phyloP scores from a whole-genome alignment of 2,888 invertebrate species.

The Diarsia dahlii region DNA sequence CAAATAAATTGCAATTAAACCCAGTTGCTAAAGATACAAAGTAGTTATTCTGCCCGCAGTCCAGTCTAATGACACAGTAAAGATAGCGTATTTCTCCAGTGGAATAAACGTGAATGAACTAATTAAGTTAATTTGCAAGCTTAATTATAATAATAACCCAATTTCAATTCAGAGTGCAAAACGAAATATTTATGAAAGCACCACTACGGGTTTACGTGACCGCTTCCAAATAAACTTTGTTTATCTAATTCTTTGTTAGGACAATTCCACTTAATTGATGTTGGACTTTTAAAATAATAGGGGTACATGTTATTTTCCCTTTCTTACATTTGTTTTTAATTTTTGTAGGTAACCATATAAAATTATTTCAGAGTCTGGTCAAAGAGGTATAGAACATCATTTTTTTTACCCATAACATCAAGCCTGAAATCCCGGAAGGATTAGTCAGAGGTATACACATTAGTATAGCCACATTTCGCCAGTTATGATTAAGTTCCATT shows the following conservation, averaged over 20 bases:
- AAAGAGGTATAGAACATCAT: no score
- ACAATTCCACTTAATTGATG: slow-evolving; percentile 12
- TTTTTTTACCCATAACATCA: no score
- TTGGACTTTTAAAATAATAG: slow-evolving; percentile 1
- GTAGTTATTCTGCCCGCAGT: slow-evolving; percentile 13
- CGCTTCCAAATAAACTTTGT: slow-evolving; percentile 62
- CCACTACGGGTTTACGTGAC: slow-evolving; percentile 54
- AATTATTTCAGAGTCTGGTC: no score
- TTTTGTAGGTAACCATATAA: no score
- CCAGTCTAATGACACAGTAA: slow-evolving; percentile 21
- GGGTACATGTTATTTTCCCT: neutral
- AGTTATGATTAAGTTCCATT: no score
- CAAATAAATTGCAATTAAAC: slow-evolving; percentile 8
- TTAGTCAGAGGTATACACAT: no score
- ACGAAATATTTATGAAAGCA: slow-evolving; percentile 57
- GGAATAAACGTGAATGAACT: slow-evolving; percentile 44
- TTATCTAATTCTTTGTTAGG: slow-evolving; percentile 42
- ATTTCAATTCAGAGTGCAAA: slow-evolving; percentile 68
- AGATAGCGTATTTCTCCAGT: slow-evolving; percentile 24
- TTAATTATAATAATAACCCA: slow-evolving; percentile 69
- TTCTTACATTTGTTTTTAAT: neutral
- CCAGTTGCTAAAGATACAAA: slow-evolving; percentile 13
- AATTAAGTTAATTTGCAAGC: slow-evolving; percentile 52
- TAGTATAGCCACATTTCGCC: no score
- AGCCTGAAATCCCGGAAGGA: no score